Base-by-base conservation (phyloP, 2,888 invertebrate species). In the Eulithis prunata region DNA sequence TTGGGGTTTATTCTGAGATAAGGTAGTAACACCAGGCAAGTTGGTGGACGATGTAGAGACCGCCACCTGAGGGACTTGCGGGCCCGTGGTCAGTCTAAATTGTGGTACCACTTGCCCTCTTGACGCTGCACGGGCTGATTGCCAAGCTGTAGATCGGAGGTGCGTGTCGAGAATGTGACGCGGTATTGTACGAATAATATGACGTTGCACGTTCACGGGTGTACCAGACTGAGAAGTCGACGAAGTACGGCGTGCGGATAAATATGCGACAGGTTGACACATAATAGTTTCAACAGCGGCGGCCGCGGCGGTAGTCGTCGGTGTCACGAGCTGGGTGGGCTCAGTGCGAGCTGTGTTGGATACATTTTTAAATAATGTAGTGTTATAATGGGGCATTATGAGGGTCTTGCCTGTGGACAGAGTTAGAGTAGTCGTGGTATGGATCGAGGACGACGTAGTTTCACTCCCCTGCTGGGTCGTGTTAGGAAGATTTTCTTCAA, bases 311-410 rank as follows among this genome's bases (percentile, higher is more conserved):
- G 60, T 43, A 47, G 64, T 57, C 51, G 55, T 51, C 38, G 69
- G 66, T 36, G 52, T 62, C 14, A 46, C 57, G 3, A 45, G 21
- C n/a, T 52, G 59, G 1, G 60, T 21, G 1, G 67, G n/a, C 46
- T 66, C 70, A 4, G 60, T n/a, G 14, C 63, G 57, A 8, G 64
- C 64, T 4, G 64, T 41, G 7, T 63, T 62, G n/a, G 67, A 62
- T 46, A 70, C 58, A 43, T 70, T 68, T 56, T 69, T 71, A 49
- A 69, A 71, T 14, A 71, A 64, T 2, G 69, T 67, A 7, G 68
- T 66, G 53, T 73, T 72, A 55, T 71, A 71, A 56, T 73, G 70
- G 3, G 71, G 68, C 58, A 66, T 66, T 57, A 69, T 57, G 46
- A 71, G 52, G 6, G 68, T 66, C 3, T 58, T 66, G 21, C 66